Conservation (phyloP, 2,113 vertebrate species). For the Thomomys bottae region DNA sequence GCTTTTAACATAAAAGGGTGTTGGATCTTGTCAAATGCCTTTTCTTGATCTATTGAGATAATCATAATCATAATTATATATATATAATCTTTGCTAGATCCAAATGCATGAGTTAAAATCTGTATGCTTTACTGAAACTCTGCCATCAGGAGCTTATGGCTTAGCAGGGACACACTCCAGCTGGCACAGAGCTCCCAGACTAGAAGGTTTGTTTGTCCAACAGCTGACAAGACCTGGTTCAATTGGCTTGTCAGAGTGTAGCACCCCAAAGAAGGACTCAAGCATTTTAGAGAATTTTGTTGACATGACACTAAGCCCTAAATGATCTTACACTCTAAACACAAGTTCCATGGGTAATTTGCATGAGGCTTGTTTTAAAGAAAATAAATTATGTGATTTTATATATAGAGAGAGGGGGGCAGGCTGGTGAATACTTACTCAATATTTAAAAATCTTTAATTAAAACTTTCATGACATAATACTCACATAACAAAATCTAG, state of each 20-base stretch:
- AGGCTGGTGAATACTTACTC: conserved; percentile 32
- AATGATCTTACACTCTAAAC: conserved; percentile 73
- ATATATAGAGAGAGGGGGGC: conserved; percentile 50
- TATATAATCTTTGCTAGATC: not conserved
- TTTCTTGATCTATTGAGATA: no score
- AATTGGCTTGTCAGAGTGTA: conserved; percentile 66
- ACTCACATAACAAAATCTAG: conserved; percentile 57
- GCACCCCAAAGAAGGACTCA: conserved; percentile 70
- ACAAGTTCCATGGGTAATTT: conserved; percentile 59
- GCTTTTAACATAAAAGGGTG: no score
- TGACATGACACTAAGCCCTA: conserved; percentile 74
- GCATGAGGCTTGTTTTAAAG: conserved; percentile 56
- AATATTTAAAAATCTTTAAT: conserved; percentile 57
- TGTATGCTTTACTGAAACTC: not conserved
- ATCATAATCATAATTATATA: no score
- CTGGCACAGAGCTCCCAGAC: conserved; percentile 30
- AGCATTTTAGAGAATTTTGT: conserved; percentile 65
- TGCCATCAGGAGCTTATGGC: not conserved
- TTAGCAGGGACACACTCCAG: conserved; percentile 35
- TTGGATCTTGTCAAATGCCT: no score
- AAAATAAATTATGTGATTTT: conserved; percentile 74
- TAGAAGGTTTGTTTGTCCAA: conserved; percentile 62
- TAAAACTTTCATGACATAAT: conserved; percentile 45
- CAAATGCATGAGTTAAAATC: not conserved
- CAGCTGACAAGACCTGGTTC: conserved; percentile 70